Base-by-base conservation (phyloP, 2,113 vertebrate species). In the Aegotheles bennettii region DNA sequence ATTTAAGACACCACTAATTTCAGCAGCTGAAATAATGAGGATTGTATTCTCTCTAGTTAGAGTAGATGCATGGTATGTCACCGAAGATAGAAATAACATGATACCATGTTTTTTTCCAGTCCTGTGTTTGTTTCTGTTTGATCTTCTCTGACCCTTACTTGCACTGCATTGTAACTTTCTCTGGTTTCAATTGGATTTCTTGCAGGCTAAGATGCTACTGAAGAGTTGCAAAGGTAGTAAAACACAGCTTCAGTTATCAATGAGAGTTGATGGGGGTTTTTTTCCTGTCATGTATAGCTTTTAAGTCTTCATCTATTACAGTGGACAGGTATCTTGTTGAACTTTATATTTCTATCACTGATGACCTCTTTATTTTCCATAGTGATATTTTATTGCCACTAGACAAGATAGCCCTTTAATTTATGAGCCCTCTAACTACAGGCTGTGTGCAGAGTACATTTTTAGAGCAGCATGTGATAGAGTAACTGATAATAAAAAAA, bases 401-500 rank as follows among this genome's bases (percentile, higher is more conserved):
- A 24, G 38, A 67, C 63, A 86, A 43, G 74, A 90, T 20, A 86
- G 42, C 29, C 68, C 71, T 93, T 97, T 91, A 96, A 95, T 93
- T 95, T 96, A 43, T 63, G 73, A 78, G 59, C 42, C 70, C 92
- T 94, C 84, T 85, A 56, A 68, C 63, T 89, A 61, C 24, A 74
- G 43, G 12, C 75, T 93, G 65, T 86, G 53, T 89, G 48, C 38
- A 87, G 64, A 95, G 40, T 43, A 87, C 38, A 10, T 90, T 96
- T 92, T 77, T 82, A 95, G 85, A 95, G 65, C 28, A 94, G 56
- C 42, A 4, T 84, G 85, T 77, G 61, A 94, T 78, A 23, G 56
- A 90, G 35, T 59, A 82, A 87, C 60, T 80, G 51, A 88, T 96
- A 91, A 95, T 96, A 95, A 97, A 97, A 94, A 28, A 84, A 80